Conservation (phyloP, 2,888 invertebrate genomes). For the Diarsia mendica region DNA sequence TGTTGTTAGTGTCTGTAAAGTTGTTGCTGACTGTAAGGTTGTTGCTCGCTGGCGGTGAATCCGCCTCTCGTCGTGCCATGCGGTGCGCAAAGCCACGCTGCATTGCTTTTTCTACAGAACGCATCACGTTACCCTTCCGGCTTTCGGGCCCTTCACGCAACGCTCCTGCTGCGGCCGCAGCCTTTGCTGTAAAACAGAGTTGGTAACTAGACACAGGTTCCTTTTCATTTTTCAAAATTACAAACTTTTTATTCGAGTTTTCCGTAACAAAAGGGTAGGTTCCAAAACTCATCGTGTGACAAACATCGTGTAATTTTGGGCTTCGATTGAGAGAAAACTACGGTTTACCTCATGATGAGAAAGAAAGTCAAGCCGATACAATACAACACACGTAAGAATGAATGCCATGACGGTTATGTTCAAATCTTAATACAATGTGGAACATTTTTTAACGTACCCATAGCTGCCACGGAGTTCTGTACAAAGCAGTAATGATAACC, state of each 20-base stretch:
- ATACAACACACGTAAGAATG: not conserved
- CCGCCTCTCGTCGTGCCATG: constrained; percentile 72
- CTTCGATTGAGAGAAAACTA: not conserved
- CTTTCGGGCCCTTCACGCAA: constrained; percentile 67
- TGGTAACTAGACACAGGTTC: not conserved
- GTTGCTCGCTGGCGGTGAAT: constrained; percentile 61
- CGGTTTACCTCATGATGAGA: not conserved
- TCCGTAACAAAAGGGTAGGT: not conserved
- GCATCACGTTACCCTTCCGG: constrained; percentile 67
- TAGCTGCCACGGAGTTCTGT: constrained; percentile 77
- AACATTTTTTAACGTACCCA: constrained; percentile 73
- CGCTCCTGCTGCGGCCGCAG: constrained; percentile 75
- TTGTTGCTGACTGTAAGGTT: constrained; percentile 44
- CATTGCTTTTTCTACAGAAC: constrained; percentile 76
- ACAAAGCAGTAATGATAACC: constrained; percentile 86
- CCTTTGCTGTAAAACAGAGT: constrained; percentile 70
- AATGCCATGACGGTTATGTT: constrained; percentile 10
- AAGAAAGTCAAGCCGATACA: not conserved
- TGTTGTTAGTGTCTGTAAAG: constrained; percentile 15
- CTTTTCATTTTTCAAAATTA: too few species aligned
- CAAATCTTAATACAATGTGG: not conserved
- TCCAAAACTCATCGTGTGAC: not conserved
- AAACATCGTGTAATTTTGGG: not conserved
- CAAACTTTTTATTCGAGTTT: not conserved
- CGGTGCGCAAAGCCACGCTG: constrained; percentile 76